Evolutionary conservation across 37 sponge, comb jelly and placozoan species (phyloP).

Genomic region (Diacarnus erythraeanus): DNA sequence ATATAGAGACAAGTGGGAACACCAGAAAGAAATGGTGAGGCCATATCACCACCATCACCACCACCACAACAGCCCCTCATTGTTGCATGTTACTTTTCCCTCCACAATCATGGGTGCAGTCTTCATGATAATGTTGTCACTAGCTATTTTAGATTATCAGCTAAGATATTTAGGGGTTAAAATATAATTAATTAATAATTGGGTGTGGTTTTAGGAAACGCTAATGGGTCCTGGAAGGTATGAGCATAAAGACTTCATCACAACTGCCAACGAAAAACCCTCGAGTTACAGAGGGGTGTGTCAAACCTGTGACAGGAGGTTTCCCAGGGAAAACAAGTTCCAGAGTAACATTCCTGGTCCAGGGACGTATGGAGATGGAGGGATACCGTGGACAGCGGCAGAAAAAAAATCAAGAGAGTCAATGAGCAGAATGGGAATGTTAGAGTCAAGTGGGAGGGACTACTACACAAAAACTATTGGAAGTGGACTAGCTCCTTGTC

Average conservation of each 20-base stretch:
- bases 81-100: neutral
- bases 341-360: slow-evolving; percentile 32
- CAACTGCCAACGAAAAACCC: slow-evolving; percentile 58
- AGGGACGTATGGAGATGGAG: slow-evolving; percentile 89
- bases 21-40: slow-evolving; percentile 65
- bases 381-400: slow-evolving; percentile 61
- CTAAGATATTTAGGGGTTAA: too few species aligned
- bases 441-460: slow-evolving; percentile 53
- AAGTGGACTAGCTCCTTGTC: slow-evolving; percentile 80
- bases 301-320: slow-evolving; percentile 63
- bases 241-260: slow-evolving; percentile 62
- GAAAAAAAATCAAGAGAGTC: slow-evolving; percentile 73
- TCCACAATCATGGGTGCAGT: neutral
- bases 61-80: too few species aligned
- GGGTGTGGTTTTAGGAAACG: slow-evolving; percentile 51
- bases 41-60: too few species aligned
- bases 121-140: too few species aligned
- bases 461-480: slow-evolving; percentile 30
- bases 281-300: slow-evolving; percentile 85
- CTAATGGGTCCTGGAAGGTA: slow-evolving; percentile 92
- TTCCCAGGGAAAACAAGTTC: slow-evolving; percentile 65
- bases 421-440: slow-evolving; percentile 80
- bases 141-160: too few species aligned
- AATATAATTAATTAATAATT: too few species aligned
- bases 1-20: slow-evolving; percentile 88